phyloP scores from a whole-genome alignment of 1,140 invertebrate genomes.

The Zaprionus inermis region DNA sequence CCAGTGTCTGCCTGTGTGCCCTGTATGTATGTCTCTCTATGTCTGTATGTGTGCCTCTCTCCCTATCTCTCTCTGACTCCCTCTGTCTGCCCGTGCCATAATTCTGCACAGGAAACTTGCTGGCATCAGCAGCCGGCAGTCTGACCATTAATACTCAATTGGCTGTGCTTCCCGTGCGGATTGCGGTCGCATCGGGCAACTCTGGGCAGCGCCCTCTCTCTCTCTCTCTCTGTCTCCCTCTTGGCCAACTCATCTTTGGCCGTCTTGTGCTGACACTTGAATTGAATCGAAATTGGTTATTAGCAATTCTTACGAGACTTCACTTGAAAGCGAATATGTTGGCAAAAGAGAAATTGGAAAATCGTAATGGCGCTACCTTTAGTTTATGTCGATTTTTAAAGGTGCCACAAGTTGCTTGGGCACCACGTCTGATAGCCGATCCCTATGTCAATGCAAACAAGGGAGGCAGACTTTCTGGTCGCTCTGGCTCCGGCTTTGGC shows the following conservation, averaged over 20 bases:
- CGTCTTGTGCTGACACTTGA: constrained; percentile 82
- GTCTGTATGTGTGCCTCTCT: constrained; percentile 3
- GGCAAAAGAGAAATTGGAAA: constrained; percentile 56
- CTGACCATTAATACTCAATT: constrained; percentile 83
- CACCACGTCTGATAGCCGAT: constrained; percentile 48
- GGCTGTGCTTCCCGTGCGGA: constrained; percentile 81
- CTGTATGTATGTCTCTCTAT: too few species aligned
- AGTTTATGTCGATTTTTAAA: constrained; percentile 51
- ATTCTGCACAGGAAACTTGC: constrained; percentile 74
- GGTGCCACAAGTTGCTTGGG: constrained; percentile 52
- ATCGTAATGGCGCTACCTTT: constrained; percentile 26
- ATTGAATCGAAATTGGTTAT: constrained; percentile 83
- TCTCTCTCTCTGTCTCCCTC: constrained; percentile 1
- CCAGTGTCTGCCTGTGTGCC: constrained; percentile 9
- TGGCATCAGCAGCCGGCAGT: constrained; percentile 73
- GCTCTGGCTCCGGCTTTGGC: too few species aligned
- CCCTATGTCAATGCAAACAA: constrained; percentile 73
- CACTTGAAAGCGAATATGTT: constrained; percentile 73
- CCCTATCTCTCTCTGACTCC: background rate
- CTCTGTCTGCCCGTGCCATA: constrained; percentile 51
- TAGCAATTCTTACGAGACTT: constrained; percentile 76
- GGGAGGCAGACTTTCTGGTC: constrained; percentile 24
- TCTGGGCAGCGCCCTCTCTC: constrained; percentile 3
- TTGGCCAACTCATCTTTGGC: constrained; percentile 52
- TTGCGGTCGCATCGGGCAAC: constrained; percentile 73